A percentile compares a stretch with the other conserved stretches of the same genome.
Evolutionary conservation across 2,888 invertebrate genomes (phyloP).

Genomic region (Ormia ochracea): DNA sequence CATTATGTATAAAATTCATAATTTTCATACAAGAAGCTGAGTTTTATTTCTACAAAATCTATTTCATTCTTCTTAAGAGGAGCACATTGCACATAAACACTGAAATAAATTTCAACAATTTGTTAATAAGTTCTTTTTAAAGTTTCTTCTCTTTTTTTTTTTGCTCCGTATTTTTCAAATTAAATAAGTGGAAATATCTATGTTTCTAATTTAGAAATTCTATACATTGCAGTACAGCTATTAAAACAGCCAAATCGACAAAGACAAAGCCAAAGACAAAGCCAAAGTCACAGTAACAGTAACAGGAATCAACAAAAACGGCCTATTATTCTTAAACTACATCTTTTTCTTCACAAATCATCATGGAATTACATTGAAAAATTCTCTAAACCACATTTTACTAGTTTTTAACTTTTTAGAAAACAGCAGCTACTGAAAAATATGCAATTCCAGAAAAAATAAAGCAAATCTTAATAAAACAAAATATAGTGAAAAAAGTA

Average conservation of each 20-base stretch:
- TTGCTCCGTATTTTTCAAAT: neutral
- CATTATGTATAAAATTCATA: no score
- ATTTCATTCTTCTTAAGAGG: no score
- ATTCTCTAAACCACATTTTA: conserved; percentile 60
- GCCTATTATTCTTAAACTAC: conserved; percentile 48
- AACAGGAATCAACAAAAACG: conserved; percentile 34
- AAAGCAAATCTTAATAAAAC: conserved; percentile 13
- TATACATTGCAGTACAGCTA: conserved; percentile 38
- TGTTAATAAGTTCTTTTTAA: conserved; percentile 16
- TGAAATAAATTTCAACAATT: conserved; percentile 37
- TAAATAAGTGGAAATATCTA: conserved; percentile 14
- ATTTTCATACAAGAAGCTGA: no score
- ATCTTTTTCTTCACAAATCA: conserved; percentile 58
- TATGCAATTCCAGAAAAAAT: neutral
- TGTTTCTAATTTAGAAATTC: conserved; percentile 51
- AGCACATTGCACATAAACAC: conserved; percentile 15
- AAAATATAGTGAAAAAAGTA: conserved; percentile 29
- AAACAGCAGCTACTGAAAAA: conserved; percentile 34
- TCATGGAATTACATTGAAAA: conserved; percentile 62
- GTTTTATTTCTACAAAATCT: no score
- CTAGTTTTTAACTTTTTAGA: conserved; percentile 31
- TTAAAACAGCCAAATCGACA: neutral
- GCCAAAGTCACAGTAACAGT: no score
- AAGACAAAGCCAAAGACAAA: conserved; percentile 1
- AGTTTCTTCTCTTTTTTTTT: neutral